These are phyloP conservation scores for Enteromius mattozi DNA, from an alignment of 2,797 vertebrate genomes.

Conservation along the genomic window DNA sequence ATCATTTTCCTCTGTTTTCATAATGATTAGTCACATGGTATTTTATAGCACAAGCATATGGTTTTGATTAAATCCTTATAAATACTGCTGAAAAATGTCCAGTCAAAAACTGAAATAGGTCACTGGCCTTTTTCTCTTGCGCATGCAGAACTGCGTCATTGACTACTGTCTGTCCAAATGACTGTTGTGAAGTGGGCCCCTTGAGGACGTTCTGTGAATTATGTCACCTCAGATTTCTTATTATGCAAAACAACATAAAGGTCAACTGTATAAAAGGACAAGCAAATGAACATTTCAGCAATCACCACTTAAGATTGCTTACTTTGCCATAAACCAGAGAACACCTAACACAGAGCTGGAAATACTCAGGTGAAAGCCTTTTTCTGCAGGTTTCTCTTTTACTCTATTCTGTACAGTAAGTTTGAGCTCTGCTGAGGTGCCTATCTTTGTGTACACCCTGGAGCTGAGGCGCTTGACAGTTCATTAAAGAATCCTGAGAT, in stretches of 20 bases:
- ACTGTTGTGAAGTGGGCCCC: not conserved
- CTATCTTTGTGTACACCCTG: constrained; percentile 65
- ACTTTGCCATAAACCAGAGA: constrained; percentile 19
- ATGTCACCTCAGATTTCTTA: not conserved
- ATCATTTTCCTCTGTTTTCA: not conserved
- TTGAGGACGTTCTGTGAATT: not conserved
- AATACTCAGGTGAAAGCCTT: constrained; percentile 46
- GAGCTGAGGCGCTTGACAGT: constrained; percentile 64
- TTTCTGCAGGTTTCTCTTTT: constrained; percentile 51
- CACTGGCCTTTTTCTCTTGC: not conserved
- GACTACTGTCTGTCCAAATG: not conserved
- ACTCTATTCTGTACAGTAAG: constrained; percentile 59
- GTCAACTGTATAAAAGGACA: constrained; percentile 17
- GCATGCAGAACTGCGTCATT: not conserved
- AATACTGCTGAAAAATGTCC: not conserved
- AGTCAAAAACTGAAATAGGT: not conserved
- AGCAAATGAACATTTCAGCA: constrained; percentile 34
- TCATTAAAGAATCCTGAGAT: constrained; percentile 66
- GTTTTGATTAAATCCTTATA: not conserved
- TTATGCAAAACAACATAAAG: not conserved
- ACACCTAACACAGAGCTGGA: constrained; percentile 17
- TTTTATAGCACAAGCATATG: not conserved
- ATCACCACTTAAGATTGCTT: constrained; percentile 33
- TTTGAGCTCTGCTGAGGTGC: constrained; percentile 59
- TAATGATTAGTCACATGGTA: not conserved